Base-by-base conservation (phyloP, 2,888 invertebrate species). In the Eristalinus aeneus region DNA sequence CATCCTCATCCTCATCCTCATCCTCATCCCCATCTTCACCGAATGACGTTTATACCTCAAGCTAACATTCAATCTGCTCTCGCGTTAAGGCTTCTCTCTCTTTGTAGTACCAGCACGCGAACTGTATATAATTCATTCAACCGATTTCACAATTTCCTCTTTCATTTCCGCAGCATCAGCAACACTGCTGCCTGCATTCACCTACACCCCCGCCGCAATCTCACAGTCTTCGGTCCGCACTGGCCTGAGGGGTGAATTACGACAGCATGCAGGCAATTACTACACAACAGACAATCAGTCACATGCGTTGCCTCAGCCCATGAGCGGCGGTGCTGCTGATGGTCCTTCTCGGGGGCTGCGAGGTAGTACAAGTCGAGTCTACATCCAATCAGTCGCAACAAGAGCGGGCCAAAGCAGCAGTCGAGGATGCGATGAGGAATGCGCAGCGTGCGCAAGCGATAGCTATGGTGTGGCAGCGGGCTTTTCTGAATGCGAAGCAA, bases 221-320 rank as follows among this genome's bases (percentile, higher is more conserved):
- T 71, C 71, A 79, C 73, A 56, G 12, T 67, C 65, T 16, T 32
- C 67, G 36, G 32, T 34, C 63, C 8, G 54, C 34, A 31, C 64
- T 36, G 56, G 23, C 72, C 16, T 67, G 20, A 61, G 71, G 64
- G 61, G 77, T 77, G 74, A 71, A 77, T 86, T 74, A 78, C 86
- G 82, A 86, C 82, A 86, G 86, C 86, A 86, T 86, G 82, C 77
- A 75, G 86, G 86, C 86, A 86, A 86, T 86, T 86, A 86, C 86
- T 78, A 82, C 60, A 86, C 82, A 86, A 86, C 82, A 86, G 86
- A 86, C 86, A 86, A 86, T 86, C 86, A 86, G 82, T 86, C 86
- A 86, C 86, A 86, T 86, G 86, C 86, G 86, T 86, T 81, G 82
- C 86, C 58, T 60, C 74, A 78, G 71, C 72, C 80, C 69, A 76